Base-by-base conservation (phyloP, 2,113 vertebrate genomes). In the Platysternon megacephalum region DNA sequence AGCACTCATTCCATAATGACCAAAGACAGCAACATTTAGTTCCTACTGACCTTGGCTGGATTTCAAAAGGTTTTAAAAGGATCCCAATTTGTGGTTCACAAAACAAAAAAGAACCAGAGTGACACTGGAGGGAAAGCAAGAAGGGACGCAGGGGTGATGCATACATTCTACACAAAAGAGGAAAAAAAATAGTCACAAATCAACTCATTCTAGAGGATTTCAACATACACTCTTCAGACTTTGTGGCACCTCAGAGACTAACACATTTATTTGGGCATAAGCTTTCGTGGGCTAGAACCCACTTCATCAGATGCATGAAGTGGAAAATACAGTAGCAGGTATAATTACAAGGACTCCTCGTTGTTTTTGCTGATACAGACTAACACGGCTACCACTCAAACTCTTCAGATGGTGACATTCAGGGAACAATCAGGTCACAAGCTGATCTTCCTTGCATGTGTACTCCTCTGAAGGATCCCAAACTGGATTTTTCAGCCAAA, bases 401-500 rank as follows among this genome's bases (percentile, higher is more conserved):
- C 49, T 49, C 49, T 49, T 49, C 49, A 49, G 49, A 49, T 14
- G 13, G 19, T 21, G 48, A 88, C 88, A 93, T 42, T 52, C 53
- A 85, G 49, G 42, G 56, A 84, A 84, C 4, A 39, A 51, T 3
- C 0, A 2, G 76, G 26, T 55, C 44, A 39, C 35, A 22, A 22
- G 52, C 56, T 0, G 1, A 79, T 11, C 1, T 58, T 32, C 88
- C 93, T 87, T 82, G 56, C 46, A 29, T 46, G 81, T 92, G 80
- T 87, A 72, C 83, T 83, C 80, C 35, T 44, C 42, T 84, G 32
- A 35, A 88, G 94, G 94, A 97, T 95, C 46, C 95, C 79, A 95
- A 89, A 86, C 78, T n/a, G 35, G 79, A 89, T 97, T 93, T 96
- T 93, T 85, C 96, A 93, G 79, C 61, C 90, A 84, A 85, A 96